phyloP scores from a whole-genome alignment of 1,140 invertebrate genomes.

The Tetraneura akinire region DNA sequence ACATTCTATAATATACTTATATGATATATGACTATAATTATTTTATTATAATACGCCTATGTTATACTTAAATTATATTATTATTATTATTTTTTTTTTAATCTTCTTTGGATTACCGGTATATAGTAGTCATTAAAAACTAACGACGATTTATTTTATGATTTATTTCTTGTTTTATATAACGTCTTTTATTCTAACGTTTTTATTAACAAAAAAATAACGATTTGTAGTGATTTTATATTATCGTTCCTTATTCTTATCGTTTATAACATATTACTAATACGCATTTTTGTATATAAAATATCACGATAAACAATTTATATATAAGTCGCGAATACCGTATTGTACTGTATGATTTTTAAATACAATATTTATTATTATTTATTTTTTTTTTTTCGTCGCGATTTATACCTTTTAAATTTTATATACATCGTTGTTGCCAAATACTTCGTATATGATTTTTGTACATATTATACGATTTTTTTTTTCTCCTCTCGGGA shows the following conservation, averaged over 20 bases:
- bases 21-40: not conserved
- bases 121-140: not conserved
- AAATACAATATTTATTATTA: too few relatives aligned
- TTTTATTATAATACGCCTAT: conserved; percentile 18
- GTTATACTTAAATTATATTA: not conserved
- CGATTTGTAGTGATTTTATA: not conserved
- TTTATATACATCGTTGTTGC: too few relatives aligned
- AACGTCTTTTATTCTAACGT: conserved; percentile 34
- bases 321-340: not conserved
- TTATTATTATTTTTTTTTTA: not conserved
- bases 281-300: not conserved
- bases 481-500: not conserved
- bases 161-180: not conserved
- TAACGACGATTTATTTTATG: too few relatives aligned
- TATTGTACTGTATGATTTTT: conserved; percentile 10
- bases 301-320: too few relatives aligned
- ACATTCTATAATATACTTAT: not conserved
- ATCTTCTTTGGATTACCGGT: too few relatives aligned
- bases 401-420: too few relatives aligned
- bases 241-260: not conserved
- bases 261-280: too few relatives aligned
- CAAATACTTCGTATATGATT: too few relatives aligned
- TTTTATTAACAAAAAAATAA: conserved; percentile 4
- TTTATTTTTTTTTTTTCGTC: too few relatives aligned
- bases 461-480: not conserved